Percentiles rank a stretch among this genome's conserved stretches.
Evolutionary conservation across 2,888 invertebrate species (phyloP).

Genomic region (Melinopterus prodromus): DNA sequence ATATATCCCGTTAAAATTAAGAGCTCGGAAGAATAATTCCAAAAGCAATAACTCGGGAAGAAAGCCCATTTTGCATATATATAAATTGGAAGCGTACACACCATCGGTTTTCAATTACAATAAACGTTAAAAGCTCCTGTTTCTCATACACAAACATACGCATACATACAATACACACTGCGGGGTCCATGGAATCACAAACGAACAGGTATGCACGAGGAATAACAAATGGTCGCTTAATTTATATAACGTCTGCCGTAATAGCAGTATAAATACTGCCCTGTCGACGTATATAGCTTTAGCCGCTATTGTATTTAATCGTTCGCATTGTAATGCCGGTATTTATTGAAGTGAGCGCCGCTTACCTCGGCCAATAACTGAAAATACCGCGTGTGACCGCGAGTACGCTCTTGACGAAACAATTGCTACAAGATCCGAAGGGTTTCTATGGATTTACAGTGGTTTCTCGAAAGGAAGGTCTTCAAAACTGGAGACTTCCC

Average conservation of each 20-base stretch:
- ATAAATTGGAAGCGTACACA: background rate
- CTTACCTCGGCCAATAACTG: background rate
- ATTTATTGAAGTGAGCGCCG: constrained; percentile 9
- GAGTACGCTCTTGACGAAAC: background rate
- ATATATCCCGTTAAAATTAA: too few relatives aligned
- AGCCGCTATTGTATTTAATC: constrained; percentile 24
- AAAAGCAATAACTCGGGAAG: too few relatives aligned
- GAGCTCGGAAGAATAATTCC: too few relatives aligned
- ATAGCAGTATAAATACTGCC: constrained; percentile 20
- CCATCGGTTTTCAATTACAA: background rate
- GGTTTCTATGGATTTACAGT: background rate
- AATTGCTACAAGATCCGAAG: background rate
- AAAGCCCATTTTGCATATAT: background rate
- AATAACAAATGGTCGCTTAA: constrained; percentile 14
- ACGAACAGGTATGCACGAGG: constrained; percentile 7
- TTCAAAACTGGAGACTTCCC: background rate
- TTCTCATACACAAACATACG: background rate
- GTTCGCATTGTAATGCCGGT: constrained; percentile 21
- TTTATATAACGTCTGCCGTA: constrained; percentile 20
- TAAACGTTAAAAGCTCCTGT: background rate
- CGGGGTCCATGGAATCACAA: background rate
- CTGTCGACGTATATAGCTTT: constrained; percentile 21
- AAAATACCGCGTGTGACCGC: background rate
- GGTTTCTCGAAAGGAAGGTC: background rate
- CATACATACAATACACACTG: background rate